Conservation (phyloP, 2,113 vertebrate species). For the Lepus europaeus region DNA sequence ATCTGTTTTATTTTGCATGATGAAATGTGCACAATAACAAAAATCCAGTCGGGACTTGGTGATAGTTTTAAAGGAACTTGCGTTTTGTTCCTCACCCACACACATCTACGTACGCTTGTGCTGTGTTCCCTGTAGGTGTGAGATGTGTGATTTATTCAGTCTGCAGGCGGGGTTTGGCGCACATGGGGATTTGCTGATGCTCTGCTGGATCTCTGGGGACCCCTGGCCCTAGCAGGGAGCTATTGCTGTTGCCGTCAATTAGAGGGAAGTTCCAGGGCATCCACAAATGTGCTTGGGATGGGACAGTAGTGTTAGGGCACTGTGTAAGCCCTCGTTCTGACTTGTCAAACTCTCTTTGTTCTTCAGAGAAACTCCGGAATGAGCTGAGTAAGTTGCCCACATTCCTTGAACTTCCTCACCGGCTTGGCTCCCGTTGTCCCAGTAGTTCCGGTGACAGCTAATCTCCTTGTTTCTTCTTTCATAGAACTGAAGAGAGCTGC, state of each 20-base stretch:
- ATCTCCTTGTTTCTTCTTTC: constrained; percentile 44
- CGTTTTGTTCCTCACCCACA: not conserved
- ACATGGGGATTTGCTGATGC: not conserved
- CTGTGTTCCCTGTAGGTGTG: not conserved
- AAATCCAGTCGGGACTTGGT: not conserved
- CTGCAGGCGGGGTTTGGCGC: not conserved
- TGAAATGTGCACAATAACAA: constrained; percentile 14
- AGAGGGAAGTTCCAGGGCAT: not conserved
- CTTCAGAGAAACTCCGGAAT: constrained; percentile 78
- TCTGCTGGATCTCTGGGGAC: not conserved
- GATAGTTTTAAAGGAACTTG: constrained; percentile 36
- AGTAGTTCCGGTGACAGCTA: not conserved
- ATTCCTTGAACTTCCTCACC: not conserved
- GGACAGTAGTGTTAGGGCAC: not conserved
- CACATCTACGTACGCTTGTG: not conserved
- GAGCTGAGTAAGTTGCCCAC: constrained; percentile 80
- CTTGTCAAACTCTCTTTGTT: constrained; percentile 66
- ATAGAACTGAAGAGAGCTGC: constrained; percentile 81
- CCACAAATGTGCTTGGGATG: not conserved
- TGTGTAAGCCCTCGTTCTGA: constrained; percentile 26
- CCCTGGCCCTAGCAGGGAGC: not conserved
- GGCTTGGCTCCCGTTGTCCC: not conserved
- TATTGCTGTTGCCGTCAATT: not conserved
- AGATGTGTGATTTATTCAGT: not conserved
- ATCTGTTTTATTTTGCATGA: constrained; percentile 36